Percentiles rank a stretch among this genome's conserved stretches.
Evolutionary conservation across 2,797 vertebrate species (phyloP).

Genomic region (Premnoplex brunnescens): DNA sequence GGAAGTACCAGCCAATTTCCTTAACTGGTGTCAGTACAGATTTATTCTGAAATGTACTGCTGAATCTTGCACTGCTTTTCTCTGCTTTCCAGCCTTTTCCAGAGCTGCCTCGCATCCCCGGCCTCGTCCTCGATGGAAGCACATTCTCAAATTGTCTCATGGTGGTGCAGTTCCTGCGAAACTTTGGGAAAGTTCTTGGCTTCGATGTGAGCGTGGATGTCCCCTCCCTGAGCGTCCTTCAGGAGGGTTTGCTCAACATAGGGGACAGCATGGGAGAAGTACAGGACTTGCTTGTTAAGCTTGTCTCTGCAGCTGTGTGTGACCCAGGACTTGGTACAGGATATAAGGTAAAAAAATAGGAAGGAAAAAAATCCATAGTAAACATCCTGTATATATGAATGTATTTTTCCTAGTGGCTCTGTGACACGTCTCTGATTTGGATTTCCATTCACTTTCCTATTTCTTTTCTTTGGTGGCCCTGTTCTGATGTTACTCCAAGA

Average conservation of each 20-base stretch:
- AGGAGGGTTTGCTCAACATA: constrained; percentile 90
- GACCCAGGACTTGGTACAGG: constrained; percentile 91
- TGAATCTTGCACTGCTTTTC: neutral
- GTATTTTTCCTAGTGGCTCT: fast-evolving
- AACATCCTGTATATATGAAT: neutral
- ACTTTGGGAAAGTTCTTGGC: constrained; percentile 92
- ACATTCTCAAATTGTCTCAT: constrained; percentile 92
- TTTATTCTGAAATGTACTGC: neutral
- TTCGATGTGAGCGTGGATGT: constrained; percentile 83
- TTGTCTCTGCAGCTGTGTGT: constrained; percentile 89
- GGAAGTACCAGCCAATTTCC: neutral
- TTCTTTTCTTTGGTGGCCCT: neutral
- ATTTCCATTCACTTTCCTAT: neutral
- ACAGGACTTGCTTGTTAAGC: constrained; percentile 89
- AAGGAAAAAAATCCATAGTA: neutral
- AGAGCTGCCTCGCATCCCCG: constrained; percentile 86
- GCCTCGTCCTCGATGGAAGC: constrained; percentile 85
- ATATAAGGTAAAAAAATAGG: constrained; percentile 82
- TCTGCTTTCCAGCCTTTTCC: constrained; percentile 84
- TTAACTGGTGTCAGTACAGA: neutral
- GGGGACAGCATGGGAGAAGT: constrained; percentile 84
- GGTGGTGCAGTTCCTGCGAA: constrained; percentile 92
- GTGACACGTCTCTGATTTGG: neutral
- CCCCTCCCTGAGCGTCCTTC: constrained; percentile 85
- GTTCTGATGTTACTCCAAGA: neutral